Base-by-base conservation (phyloP, 2,797 vertebrate species). In the Spinus olivaceus region DNA sequence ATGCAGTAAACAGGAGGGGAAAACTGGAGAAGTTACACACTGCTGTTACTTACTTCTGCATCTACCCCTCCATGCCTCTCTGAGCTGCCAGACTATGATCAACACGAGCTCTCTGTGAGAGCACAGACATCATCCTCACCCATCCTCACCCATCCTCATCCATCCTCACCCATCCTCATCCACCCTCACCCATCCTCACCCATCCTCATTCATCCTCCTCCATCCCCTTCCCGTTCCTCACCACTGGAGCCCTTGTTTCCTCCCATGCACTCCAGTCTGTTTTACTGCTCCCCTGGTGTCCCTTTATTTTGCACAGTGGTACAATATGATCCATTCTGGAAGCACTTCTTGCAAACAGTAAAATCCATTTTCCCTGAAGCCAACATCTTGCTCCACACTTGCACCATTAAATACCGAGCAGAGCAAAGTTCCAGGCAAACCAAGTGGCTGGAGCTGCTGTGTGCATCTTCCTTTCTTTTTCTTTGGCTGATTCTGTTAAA, bases 321-420 rank as follows among this genome's bases (percentile, higher is more conserved):
- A 35, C 78, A 44, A 1, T 37, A 61, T 15, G 78, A 93, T 91
- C 84, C 72, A 8, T 91, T 90, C 91, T 91, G 82, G 92, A 91
- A 90, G 54, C 84, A 32, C 60, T 89, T 77, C 61, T 90, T 90
- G 69, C 87, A 91, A 81, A 76, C 30, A 37, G 39, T 84, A 53
- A 90, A 90, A 91, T 56, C 60, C 59, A 2, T 88, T 94, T 90
- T 84, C 77, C 73, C 64, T 50, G 49, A 86, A 94, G 80, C 87
- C 88, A 84, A 60, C 61, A 39, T 73, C 70, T 73, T 74, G 17
- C 50, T 88, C 83, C 57, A 3, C 47, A 8, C 79, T 88, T 88
- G 87, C 84, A 20, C 72, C n/a, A 3, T 74, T 39, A 92, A 90
- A 81, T 35, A 37, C 56, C 0, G 4, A 65, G 47, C 47, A 44